phyloP scores from a whole-genome alignment of 2,888 invertebrate species.

The Sesia bembeciformis region DNA sequence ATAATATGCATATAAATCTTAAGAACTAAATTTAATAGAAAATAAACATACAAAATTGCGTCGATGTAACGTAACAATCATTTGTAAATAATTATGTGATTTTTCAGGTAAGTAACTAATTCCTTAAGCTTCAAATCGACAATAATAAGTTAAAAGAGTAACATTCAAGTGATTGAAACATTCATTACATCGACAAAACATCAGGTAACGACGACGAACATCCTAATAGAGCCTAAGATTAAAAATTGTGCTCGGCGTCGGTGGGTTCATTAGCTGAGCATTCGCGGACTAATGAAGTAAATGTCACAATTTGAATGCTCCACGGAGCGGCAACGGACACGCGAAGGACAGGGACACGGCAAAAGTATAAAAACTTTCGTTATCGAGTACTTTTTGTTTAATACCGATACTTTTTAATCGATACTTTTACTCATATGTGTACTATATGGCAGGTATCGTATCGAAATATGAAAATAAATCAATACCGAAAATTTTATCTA shows the following conservation, averaged over 20 bases:
- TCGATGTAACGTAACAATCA: conserved; percentile 24
- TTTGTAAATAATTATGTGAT: conserved; percentile 6
- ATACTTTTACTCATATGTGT: too few species aligned
- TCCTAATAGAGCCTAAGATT: conserved; percentile 44
- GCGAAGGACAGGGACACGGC: background rate
- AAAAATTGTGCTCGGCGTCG: conserved; percentile 59
- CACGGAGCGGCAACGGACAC: conserved; percentile 9
- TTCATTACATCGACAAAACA: conserved; percentile 29
- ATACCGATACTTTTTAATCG: too few species aligned
- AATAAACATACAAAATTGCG: conserved; percentile 30
- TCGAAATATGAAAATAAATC: too few species aligned
- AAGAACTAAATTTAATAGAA: conserved; percentile 20
- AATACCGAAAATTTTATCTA: too few species aligned
- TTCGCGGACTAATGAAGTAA: conserved; percentile 51
- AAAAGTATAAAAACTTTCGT: background rate
- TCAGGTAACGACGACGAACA: conserved; percentile 66
- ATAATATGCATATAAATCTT: conserved; percentile 17
- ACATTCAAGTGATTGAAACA: conserved; percentile 18
- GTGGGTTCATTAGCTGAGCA: conserved; percentile 60
- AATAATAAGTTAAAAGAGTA: conserved; percentile 1
- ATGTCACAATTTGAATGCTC: conserved; percentile 53
- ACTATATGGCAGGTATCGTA: too few species aligned
- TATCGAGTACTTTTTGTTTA: too few species aligned
- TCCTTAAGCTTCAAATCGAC: conserved; percentile 8
- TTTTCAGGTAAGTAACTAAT: background rate